These are phyloP conservation scores for Frankliniella fusca DNA, from an alignment of 2,888 invertebrate species.

Conservation along the genomic window DNA sequence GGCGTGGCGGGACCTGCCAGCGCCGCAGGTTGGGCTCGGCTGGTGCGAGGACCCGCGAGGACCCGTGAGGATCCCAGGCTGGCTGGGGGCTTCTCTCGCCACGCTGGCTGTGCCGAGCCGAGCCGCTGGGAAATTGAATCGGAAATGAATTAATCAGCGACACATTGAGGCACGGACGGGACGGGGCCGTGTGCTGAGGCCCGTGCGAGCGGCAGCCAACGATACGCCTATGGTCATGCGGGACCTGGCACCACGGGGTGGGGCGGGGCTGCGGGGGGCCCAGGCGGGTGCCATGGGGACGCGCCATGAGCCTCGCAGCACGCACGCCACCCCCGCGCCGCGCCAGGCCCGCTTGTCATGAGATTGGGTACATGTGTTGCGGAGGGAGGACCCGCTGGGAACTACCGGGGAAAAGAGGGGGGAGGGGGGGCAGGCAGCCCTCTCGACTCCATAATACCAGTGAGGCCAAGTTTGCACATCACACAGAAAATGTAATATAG, in stretches of 20 bases:
- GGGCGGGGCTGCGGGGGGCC: too few relatives aligned
- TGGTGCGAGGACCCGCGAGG: neutral
- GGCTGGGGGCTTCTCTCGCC: neutral
- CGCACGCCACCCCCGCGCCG: neutral
- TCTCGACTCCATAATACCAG: too few relatives aligned
- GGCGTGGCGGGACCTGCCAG: neutral
- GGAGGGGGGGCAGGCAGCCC: neutral
- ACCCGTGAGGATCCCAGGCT: neutral
- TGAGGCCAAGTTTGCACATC: too few relatives aligned
- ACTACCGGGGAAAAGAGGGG: neutral
- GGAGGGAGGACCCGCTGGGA: neutral
- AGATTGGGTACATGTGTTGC: neutral
- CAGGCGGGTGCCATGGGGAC: too few relatives aligned
- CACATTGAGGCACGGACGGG: neutral
- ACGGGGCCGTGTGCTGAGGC: too few relatives aligned
- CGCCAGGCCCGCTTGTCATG: neutral
- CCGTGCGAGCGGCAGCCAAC: too few relatives aligned
- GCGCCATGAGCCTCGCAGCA: neutral
- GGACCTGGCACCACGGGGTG: too few relatives aligned
- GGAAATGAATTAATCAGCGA: conserved; percentile 10
- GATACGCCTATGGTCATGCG: too few relatives aligned
- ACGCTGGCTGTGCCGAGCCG: neutral
- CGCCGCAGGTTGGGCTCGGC: neutral
- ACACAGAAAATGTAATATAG: too few relatives aligned
- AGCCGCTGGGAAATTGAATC: neutral